Percentiles rank a stretch among this genome's conserved stretches.
Evolutionary conservation across 2,113 vertebrate genomes (phyloP).

Genomic region (Pristiophorus japonicus): DNA sequence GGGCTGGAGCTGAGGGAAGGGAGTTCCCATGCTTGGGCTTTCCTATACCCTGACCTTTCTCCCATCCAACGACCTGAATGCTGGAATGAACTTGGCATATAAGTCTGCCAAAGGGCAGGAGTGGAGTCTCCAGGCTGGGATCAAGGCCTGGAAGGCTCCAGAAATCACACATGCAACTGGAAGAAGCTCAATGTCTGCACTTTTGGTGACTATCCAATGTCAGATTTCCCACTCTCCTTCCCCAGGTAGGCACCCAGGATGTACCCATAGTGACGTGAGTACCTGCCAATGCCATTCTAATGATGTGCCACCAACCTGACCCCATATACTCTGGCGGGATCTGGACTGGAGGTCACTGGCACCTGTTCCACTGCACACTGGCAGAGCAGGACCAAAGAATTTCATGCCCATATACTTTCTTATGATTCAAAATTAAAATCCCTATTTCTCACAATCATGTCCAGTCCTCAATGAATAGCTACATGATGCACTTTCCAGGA

Average conservation of each 20-base stretch:
- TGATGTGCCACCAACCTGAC: background rate
- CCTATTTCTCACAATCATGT: background rate
- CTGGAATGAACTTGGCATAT: no score
- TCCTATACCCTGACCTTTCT: no score
- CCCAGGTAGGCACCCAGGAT: background rate
- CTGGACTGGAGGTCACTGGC: background rate
- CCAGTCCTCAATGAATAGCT: background rate
- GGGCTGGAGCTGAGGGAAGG: background rate
- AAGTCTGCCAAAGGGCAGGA: no score
- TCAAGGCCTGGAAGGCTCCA: no score
- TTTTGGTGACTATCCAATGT: no score
- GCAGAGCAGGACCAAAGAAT: background rate
- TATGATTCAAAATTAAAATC: background rate
- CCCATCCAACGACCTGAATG: no score
- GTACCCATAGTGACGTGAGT: background rate
- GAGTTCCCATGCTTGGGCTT: background rate
- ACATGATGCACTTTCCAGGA: background rate
- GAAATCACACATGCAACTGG: no score
- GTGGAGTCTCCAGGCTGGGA: no score
- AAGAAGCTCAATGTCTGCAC: no score
- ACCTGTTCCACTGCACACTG: background rate
- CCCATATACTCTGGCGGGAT: background rate
- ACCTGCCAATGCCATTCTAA: background rate
- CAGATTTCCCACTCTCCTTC: background rate
- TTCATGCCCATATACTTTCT: background rate